Conservation (phyloP, 2,797 vertebrate species). For the Tolypeutes matacus region DNA sequence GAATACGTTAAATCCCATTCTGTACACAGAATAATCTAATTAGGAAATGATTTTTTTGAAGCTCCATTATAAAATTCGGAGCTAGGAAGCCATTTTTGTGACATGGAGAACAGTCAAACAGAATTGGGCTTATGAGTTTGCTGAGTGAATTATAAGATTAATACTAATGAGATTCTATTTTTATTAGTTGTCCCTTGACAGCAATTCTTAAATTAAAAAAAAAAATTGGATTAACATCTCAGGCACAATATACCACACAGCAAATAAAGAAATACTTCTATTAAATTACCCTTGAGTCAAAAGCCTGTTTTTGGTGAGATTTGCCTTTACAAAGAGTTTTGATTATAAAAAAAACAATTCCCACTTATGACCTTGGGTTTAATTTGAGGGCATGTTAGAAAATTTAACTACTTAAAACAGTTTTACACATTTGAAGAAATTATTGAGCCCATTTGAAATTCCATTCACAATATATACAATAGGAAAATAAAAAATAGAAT, state of each 20-base stretch:
- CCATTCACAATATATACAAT: constrained; percentile 10
- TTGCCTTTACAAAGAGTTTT: constrained; percentile 33
- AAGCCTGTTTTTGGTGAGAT: constrained; percentile 53
- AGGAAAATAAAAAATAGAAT: constrained; percentile 19
- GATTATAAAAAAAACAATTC: constrained; percentile 36
- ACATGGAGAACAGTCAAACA: constrained; percentile 29
- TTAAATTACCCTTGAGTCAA: constrained; percentile 47
- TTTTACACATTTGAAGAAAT: constrained; percentile 22
- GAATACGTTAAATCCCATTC: constrained; percentile 52
- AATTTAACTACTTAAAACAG: constrained; percentile 23
- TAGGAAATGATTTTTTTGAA: constrained; percentile 12
- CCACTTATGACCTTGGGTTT: background rate
- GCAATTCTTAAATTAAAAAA: constrained; percentile 64
- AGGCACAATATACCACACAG: background rate
- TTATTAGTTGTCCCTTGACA: constrained; percentile 58
- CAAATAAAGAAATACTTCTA: constrained; percentile 57
- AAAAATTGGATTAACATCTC: constrained; percentile 16
- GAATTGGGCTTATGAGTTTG: background rate
- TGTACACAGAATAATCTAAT: background rate
- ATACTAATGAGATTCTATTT: constrained; percentile 67
- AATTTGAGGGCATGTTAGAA: constrained; percentile 29
- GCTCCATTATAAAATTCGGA: constrained; percentile 50
- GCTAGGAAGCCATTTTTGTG: constrained; percentile 24
- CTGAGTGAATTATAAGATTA: constrained; percentile 58
- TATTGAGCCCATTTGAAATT: constrained; percentile 25